Evolutionary conservation across 2,888 invertebrate genomes (phyloP), one percentile per base, ranked within the genome.

Genomic region (Linyphia triangularis): DNA sequence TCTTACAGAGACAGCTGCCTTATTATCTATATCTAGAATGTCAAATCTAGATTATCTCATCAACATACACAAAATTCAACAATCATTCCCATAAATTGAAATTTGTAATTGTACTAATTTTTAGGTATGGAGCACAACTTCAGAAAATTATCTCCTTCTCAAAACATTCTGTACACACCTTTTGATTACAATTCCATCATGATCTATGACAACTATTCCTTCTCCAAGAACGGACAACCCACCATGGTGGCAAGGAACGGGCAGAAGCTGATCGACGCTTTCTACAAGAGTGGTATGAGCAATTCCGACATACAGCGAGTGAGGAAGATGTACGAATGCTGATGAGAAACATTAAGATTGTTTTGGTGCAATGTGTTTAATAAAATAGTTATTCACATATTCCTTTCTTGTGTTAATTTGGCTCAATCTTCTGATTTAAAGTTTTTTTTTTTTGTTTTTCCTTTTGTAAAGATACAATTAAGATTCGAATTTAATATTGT

Each of bases 321-420:
- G 26, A 88, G 69, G 24, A 81, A 67, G 57, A 88, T 88, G 86
- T 88, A 88, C 33, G 33, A 67, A 5, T 88, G 86, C n/a, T 77
- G n/a, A n/a, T n/a, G n/a, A n/a, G n/a, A n/a, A n/a, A n/a, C n/a
- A n/a, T n/a, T n/a, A n/a, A n/a, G n/a, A n/a, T n/a, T n/a, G n/a
- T n/a, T n/a, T n/a, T n/a, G n/a, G n/a, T n/a, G n/a, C n/a, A n/a
- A n/a, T n/a, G n/a, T n/a, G n/a, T n/a, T n/a, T n/a, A n/a, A n/a
- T n/a, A n/a, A n/a, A n/a, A n/a, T n/a, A n/a, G n/a, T n/a, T n/a
- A n/a, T n/a, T n/a, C n/a, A n/a, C n/a, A n/a, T n/a, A n/a, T n/a
- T n/a, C n/a, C n/a, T n/a, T n/a, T n/a, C n/a, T n/a, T n/a, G n/a
- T n/a, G n/a, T n/a, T n/a, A n/a, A n/a, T n/a, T n/a, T n/a, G n/a